These are phyloP conservation scores for Bombylius discolor DNA, from an alignment of 2,888 invertebrate species.

Conservation along the genomic window DNA sequence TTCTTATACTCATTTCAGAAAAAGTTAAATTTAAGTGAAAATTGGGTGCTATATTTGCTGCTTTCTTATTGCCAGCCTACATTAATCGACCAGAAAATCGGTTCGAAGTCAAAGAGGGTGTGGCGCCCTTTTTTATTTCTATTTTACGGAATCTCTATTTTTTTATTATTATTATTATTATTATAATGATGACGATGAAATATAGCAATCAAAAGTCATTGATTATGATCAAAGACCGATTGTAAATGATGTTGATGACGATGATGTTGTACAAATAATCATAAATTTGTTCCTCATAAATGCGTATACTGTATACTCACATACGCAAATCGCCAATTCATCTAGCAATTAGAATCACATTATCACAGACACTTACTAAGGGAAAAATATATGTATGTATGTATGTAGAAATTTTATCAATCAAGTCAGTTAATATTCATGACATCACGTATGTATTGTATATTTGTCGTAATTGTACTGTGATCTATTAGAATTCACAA, in stretches of 20 bases:
- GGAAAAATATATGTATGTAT: too few species aligned
- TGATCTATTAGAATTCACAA: too few species aligned
- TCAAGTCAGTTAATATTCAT: too few species aligned
- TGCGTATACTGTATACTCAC: neutral
- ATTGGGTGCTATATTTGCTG: neutral
- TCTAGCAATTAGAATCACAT: constrained; percentile 34
- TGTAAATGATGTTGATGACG: too few species aligned
- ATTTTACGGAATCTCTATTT: neutral
- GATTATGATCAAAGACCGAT: neutral
- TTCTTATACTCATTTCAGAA: too few species aligned
- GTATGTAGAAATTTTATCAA: too few species aligned
- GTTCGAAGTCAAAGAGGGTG: constrained; percentile 2
- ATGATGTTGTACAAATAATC: too few species aligned
- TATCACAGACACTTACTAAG: neutral
- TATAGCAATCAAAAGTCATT: neutral
- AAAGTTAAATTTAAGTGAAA: too few species aligned
- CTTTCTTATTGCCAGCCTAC: neutral
- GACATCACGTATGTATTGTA: too few species aligned
- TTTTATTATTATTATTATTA: neutral
- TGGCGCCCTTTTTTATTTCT: constrained; percentile 1
- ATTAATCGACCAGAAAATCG: constrained; percentile 13
- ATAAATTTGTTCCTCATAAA: neutral
- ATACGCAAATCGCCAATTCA: constrained; percentile 36
- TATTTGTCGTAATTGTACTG: too few species aligned
- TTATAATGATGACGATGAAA: neutral